Evolutionary conservation across 2,797 vertebrate species (phyloP), one percentile per base, ranked within the genome.

Genomic region (Oryzias dopingdopingensis): DNA sequence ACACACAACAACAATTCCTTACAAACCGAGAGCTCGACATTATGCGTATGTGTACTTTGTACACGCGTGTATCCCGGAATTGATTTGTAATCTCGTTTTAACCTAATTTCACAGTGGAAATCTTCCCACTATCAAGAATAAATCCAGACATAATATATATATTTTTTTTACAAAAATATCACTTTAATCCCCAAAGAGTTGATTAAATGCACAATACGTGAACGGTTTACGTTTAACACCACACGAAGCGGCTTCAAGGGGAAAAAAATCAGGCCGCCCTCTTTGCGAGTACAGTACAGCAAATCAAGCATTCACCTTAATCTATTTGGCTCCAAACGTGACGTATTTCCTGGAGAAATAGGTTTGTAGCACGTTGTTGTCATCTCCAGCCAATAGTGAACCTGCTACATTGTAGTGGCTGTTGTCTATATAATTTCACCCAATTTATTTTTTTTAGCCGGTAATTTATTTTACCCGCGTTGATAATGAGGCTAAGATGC

Each of bases 321-420:
- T 63, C 79, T 59, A 14, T 16, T 72, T 59, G 57, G 46, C 57
- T 68, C 42, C 5, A 0, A 64, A 62, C 40, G 77, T 90, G 88
- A 90, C 88, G 88, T 88, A 89, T 82, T 90, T 90, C 88, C 88
- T 85, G 86, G 80, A 74, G 72, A 81, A 70, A 72, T 16, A 59
- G 65, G 69, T 53, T 79, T 58, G 72, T 81, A 66, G 78, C 70
- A 78, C 56, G 85, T 89, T 88, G 87, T 86, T 85, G 79, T 87
- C 69, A 79, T 80, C 77, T 77, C 43, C 52, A 49, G 66, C 74
- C 80, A 81, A 78, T 61, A 58, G 68, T 67, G 58, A 59, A 12
- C 32, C 52, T 58, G 64, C 6, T 62, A 53, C 15, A 49, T 23
- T 49, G 52, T 49, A 13, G n/a, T 43, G 56, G 49, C 73, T 15